Evolutionary conservation across 2,888 invertebrate genomes (phyloP), one percentile per base, ranked within the genome.

Genomic region (Orthosia gracilis): DNA sequence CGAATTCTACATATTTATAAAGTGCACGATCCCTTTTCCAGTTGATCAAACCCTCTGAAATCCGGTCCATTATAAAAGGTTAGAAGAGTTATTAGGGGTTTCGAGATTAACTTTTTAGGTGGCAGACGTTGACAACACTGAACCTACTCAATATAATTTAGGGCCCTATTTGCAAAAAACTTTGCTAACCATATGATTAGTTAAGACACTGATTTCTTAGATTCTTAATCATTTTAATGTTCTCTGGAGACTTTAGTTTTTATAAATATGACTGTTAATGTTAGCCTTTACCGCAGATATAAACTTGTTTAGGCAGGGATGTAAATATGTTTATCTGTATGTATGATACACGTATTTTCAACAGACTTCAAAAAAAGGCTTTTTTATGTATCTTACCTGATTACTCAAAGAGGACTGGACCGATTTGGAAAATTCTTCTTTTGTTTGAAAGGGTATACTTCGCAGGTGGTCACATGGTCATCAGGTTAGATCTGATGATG

Each of bases 21-120:
- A 71, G 72, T 71, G 69, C 47, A 50, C 75, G 64, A 54, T 70
- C 84, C 84, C 76, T 81, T 85, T 86, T 86, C 70, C 83, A 80
- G 82, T 73, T 81, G 82, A 88, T 85, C 82, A 83, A 84, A 83
- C 76, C 72, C 63, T 75, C 68, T 55, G 59, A 76, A 85, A 77
- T 82, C 65, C 70, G 67, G 77, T 76, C 77, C 77, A 83, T 84
- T 84, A 78, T 81, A 87, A 76, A 80, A 80, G 87, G 85, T 82
- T 84, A 79, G 64, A 79, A 76, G 82, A 87, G 78, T 81, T 87
- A 83, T 85, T 80, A 76, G 63, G 80, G 82, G 71, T 81, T 66
- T 57, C 63, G 57, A 76, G 78, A 82, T 80, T 80, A 75, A 82
- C 69, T 82, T 85, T 80, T 77, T 78, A 63, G 69, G 61, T 68